phyloP scores from a whole-genome alignment of 2,888 invertebrate genomes.

The Drosophila basisetae region DNA sequence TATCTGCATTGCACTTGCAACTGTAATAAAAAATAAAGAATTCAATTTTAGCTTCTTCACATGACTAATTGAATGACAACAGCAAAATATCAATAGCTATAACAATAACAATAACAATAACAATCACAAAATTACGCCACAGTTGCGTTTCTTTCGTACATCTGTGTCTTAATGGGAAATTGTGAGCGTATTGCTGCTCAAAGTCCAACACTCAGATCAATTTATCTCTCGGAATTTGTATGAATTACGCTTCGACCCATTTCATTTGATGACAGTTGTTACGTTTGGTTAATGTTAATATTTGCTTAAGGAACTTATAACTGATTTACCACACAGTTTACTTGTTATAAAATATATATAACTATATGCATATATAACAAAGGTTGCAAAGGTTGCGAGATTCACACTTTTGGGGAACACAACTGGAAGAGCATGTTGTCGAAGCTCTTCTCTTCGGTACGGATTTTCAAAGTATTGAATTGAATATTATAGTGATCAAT shows the following conservation, averaged over 20 bases:
- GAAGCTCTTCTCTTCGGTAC: not conserved
- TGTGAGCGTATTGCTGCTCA: slow-evolving; percentile 18
- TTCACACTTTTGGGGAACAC: not conserved
- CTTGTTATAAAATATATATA: not conserved
- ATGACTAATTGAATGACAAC: slow-evolving; percentile 53
- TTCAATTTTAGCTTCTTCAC: slow-evolving; percentile 28
- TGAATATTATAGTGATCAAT: not conserved
- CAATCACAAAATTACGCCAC: slow-evolving; percentile 8
- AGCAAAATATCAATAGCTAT: slow-evolving; percentile 2
- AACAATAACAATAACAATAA: slow-evolving; percentile 3
- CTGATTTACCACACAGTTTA: not conserved
- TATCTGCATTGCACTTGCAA: slow-evolving; percentile 31
- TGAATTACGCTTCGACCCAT: slow-evolving; percentile 12
- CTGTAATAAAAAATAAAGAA: slow-evolving; percentile 4
- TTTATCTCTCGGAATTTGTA: slow-evolving; percentile 2
- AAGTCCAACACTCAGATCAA: slow-evolving; percentile 33
- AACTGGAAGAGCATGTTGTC: not conserved
- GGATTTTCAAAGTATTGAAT: not conserved
- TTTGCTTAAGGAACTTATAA: not conserved
- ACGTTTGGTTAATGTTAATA: slow-evolving; percentile 3
- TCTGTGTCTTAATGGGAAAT: not conserved
- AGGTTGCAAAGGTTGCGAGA: too few relatives aligned
- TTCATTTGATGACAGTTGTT: slow-evolving; percentile 20
- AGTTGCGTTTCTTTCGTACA: slow-evolving; percentile 8
- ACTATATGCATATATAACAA: too few relatives aligned